These are phyloP conservation scores for Beris chalybata DNA, from an alignment of 2,888 invertebrate species.

Conservation along the genomic window DNA sequence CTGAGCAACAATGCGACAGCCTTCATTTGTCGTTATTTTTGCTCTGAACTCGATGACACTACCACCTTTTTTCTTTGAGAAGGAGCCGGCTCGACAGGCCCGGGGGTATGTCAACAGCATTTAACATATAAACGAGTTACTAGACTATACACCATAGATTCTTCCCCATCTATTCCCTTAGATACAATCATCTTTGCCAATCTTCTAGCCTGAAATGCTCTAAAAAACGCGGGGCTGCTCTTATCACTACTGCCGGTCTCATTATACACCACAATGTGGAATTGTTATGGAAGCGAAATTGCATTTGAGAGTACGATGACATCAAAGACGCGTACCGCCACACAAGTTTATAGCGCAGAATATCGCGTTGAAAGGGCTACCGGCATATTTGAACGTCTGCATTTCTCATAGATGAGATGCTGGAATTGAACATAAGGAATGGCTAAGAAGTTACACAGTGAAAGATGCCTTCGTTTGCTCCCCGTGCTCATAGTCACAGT, in stretches of 20 bases:
- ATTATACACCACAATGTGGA: conserved; percentile 38
- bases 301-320: conserved; percentile 26
- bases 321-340: conserved; percentile 18
- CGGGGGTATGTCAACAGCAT: too few species aligned
- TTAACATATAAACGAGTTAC: too few species aligned
- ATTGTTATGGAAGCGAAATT: conserved; percentile 34
- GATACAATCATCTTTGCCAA: background rate
- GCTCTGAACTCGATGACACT: conserved; percentile 11
- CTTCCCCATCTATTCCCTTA: background rate
- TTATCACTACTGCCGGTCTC: conserved; percentile 35
- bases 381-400: conserved; percentile 39
- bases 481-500: conserved; percentile 16
- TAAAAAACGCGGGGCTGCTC: conserved; percentile 9
- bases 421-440: conserved; percentile 22
- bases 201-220: background rate
- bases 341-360: conserved; percentile 18
- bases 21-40: conserved; percentile 37
- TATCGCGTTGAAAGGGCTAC: conserved; percentile 37
- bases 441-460: conserved; percentile 16
- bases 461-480: conserved; percentile 21
- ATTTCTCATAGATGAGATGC: conserved; percentile 37
- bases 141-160: background rate
- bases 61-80: conserved; percentile 5
- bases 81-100: too few species aligned
- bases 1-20: conserved; percentile 38